These are phyloP conservation scores for Oreochromis aureus DNA, from an alignment of 2,113 vertebrate species.

Conservation along the genomic window DNA sequence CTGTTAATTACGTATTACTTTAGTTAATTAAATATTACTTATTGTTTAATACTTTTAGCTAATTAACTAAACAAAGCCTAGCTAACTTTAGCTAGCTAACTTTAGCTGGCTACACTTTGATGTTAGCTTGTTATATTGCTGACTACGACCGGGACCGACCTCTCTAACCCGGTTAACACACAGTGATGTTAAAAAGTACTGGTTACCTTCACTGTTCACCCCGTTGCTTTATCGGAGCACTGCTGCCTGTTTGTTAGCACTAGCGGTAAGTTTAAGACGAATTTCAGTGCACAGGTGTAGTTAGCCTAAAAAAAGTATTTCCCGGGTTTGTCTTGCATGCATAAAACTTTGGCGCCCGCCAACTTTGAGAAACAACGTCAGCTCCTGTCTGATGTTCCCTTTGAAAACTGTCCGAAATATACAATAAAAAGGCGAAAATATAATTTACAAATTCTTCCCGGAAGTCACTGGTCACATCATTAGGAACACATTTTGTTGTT, in stretches of 20 bases:
- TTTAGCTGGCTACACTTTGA: background rate
- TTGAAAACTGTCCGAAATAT: slow-evolving; percentile 24
- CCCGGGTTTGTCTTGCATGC: background rate
- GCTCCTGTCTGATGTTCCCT: background rate
- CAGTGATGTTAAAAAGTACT: background rate
- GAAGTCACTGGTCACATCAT: background rate
- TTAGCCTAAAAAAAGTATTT: background rate
- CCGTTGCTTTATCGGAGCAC: background rate
- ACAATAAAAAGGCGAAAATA: background rate
- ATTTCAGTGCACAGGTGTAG: background rate
- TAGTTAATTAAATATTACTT: background rate
- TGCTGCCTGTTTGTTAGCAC: background rate
- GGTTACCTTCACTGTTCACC: background rate
- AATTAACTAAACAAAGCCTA: background rate
- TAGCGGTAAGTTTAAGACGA: background rate
- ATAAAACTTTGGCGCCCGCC: background rate
- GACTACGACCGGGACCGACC: background rate
- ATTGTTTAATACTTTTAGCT: background rate
- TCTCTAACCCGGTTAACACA: background rate
- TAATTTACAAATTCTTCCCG: background rate
- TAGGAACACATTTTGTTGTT: background rate
- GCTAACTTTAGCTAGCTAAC: background rate
- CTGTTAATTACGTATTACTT: background rate
- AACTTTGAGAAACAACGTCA: background rate
- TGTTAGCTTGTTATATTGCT: background rate